Conservation (phyloP, 2,113 vertebrate genomes). For the Aphyosemion australe region DNA sequence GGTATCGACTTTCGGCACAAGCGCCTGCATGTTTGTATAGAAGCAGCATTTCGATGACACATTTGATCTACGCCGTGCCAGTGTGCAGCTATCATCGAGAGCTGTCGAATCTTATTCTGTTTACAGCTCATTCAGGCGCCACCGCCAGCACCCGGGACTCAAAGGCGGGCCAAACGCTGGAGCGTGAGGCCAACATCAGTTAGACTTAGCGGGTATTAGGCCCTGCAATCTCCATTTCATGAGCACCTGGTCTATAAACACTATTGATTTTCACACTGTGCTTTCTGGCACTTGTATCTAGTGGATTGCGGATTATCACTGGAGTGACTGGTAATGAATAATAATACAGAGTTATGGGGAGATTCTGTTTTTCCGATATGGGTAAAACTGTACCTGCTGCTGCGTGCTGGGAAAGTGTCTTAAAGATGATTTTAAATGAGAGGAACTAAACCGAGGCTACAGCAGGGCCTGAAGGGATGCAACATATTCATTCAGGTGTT, state of each 20-base stretch:
- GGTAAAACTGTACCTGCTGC: slow-evolving; percentile 11
- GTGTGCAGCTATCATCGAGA: slow-evolving; percentile 24
- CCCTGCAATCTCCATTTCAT: slow-evolving; percentile 71
- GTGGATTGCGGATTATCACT: slow-evolving; percentile 50
- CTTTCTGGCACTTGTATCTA: slow-evolving; percentile 59
- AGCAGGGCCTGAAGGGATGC: slow-evolving; percentile 1
- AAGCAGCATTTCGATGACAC: neutral
- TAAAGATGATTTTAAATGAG: slow-evolving; percentile 15
- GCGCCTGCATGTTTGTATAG: neutral
- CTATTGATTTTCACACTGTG: slow-evolving; percentile 75
- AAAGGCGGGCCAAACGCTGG: slow-evolving; percentile 16
- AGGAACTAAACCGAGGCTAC: slow-evolving; percentile 4
- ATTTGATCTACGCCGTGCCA: slow-evolving; percentile 16
- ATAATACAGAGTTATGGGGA: slow-evolving; percentile 48
- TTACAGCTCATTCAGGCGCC: slow-evolving; percentile 39
- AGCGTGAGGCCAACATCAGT: slow-evolving; percentile 49
- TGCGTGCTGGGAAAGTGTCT: neutral
- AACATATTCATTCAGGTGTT: slow-evolving; percentile 1
- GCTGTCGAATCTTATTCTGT: slow-evolving; percentile 52
- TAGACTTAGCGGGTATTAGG: slow-evolving; percentile 64
- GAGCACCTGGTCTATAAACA: slow-evolving; percentile 72
- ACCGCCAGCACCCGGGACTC: slow-evolving; percentile 51
- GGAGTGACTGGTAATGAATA: slow-evolving; percentile 65
- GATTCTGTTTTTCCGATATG: slow-evolving; percentile 26
- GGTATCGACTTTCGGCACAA: neutral